phyloP scores from a whole-genome alignment of 1,140 invertebrate species.

The Drosophila azteca region DNA sequence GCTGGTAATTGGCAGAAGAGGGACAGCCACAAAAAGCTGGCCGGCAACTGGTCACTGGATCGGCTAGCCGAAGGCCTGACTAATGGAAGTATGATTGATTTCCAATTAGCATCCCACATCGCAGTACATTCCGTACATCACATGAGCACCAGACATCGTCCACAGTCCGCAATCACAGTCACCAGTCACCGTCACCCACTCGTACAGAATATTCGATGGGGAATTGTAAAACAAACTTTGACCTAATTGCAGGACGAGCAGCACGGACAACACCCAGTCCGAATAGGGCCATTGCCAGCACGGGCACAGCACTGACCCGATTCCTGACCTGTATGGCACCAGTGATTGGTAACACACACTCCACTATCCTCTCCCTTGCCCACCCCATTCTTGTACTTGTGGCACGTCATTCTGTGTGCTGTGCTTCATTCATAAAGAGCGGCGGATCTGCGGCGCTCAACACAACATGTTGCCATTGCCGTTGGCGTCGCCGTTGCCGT shows the following conservation, averaged over 20 bases:
- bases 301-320: conserved; percentile 74
- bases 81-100: conserved; percentile 74
- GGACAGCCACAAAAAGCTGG: conserved; percentile 14
- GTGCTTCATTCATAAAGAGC: conserved; percentile 53
- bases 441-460: conserved; percentile 4
- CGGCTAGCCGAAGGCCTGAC: conserved; percentile 4
- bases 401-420: conserved; percentile 8
- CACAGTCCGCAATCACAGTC: neutral
- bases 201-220: no score
- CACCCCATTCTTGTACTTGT: neutral
- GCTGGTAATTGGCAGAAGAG: conserved; percentile 31
- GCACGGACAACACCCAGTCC: conserved; percentile 11
- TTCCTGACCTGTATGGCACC: conserved; percentile 83
- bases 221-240: conserved; percentile 52
- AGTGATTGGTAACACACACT: conserved; percentile 73
- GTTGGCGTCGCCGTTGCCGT: no score
- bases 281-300: conserved; percentile 42
- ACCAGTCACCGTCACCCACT: neutral
- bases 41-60: conserved; percentile 11
- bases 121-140: conserved; percentile 41
- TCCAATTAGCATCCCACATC: conserved; percentile 61
- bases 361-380: neutral
- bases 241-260: conserved; percentile 67
- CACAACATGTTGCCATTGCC: conserved; percentile 35
- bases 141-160: conserved; percentile 44